Base-by-base conservation (phyloP, 2,888 invertebrate genomes). In the Mesorhabditis belari region DNA sequence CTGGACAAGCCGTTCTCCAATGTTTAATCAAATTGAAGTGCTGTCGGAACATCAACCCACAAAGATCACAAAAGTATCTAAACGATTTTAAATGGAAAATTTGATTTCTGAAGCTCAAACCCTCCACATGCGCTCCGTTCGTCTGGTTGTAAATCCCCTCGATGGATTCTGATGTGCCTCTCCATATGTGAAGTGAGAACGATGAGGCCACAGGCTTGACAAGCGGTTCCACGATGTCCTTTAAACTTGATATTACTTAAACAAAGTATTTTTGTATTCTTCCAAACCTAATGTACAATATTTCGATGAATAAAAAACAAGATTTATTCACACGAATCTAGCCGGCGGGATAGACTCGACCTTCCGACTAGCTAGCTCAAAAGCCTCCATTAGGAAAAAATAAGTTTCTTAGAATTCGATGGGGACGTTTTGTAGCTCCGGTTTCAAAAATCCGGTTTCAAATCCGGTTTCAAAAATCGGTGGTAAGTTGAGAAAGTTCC, bases 31-130 rank as follows among this genome's bases (percentile, higher is more conserved):
- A 62, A 55, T 76, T 76, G 58, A 26, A 29, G 60, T 70, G 69
- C 12, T 68, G 67, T 23, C 74, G 65, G 64, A 76, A 76, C 60
- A 64, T 60, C 49, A 77, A 53, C 6, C 76, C 76, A 54, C 76
- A 76, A 19, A 76, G 56, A 21, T 76, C 74, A 55, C 76, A 76
- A 63, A 70, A 74, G 59, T 35, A 35, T 35, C 44, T 35, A n/a
- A n/a, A 35, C n/a, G n/a, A n/a, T n/a, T n/a, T n/a, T n/a, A n/a
- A n/a, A n/a, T n/a, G n/a, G n/a, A n/a, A n/a, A n/a, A n/a, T n/a
- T n/a, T n/a, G n/a, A n/a, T n/a, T n/a, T n/a, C n/a, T 17, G n/a
- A 35, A 35, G 12, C 1, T 17, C 44, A 9, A 57, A 69, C 19
- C 67, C 67, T 17, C 67, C 67, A 28, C 53, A 27, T 0, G 35